Evolutionary conservation across 2,113 vertebrate species (phyloP), one percentile per base, ranked within the genome.

Genomic region (Euleptes europaea): DNA sequence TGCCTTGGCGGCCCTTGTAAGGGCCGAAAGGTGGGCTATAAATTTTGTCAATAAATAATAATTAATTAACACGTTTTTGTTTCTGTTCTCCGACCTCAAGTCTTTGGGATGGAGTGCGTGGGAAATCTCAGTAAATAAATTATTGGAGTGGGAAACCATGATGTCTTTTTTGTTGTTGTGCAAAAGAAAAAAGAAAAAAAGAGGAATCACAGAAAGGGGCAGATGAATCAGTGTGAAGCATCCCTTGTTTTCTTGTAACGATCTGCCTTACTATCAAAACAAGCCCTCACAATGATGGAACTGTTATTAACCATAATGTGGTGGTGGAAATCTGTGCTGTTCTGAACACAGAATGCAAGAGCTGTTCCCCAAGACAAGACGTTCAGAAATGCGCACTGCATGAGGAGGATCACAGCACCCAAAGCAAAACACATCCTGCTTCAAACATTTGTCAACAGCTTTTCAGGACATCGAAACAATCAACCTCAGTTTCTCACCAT

Each of bases 321-420:
- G 12, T 70, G 86, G 84, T 47, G 69, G 23, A 90, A 86, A 49
- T 80, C 60, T 87, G 75, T 86, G 60, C 77, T 83, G 28, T 81
- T 60, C 17, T 81, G 51, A 80, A 85, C n/a, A 51, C 13, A 54
- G 15, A 60, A 8, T 75, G 47, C 40, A 42, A 66, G 3, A 87
- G 12, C 60, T 82, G 19, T 1, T 35, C 1, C 10, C 82, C 83
- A 83, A 60, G 33, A 86, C 85, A 40, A 89, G 31, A 51, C 40
- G n/a, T 83, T 77, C 73, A 79, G 84, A 78, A 14, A 92, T 40
- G 44, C 33, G 42, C 7, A 8, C 42, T 23, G n/a, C 17, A 47
- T 7, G 38, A 23, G 54, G 3, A 15, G 26, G 26, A n/a, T 60
- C 11, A 38, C 15, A 44, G 40, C n/a, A 44, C 78, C 35, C 40